phyloP scores from a whole-genome alignment of 2,113 vertebrate genomes.

The Scortum barcoo region DNA sequence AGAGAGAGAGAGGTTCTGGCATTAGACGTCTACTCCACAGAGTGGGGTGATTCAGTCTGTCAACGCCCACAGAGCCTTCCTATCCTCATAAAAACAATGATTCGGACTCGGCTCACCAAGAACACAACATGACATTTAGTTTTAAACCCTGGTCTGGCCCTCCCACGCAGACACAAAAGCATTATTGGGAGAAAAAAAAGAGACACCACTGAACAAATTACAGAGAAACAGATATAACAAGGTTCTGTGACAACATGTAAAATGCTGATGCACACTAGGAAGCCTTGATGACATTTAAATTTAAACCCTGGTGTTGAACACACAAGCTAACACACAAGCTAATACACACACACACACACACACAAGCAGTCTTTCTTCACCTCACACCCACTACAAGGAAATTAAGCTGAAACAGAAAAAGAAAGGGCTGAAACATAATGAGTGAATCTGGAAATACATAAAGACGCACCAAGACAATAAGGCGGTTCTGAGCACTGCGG shows the following conservation, averaged over 20 bases:
- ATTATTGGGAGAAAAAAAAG: conserved; percentile 25
- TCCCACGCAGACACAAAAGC: conserved; percentile 53
- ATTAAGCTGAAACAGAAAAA: conserved; percentile 14
- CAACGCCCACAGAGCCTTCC: conserved; percentile 68
- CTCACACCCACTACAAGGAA: conserved; percentile 33
- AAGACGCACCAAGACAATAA: conserved; percentile 27
- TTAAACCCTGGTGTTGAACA: conserved; percentile 11
- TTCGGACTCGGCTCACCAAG: conserved; percentile 55
- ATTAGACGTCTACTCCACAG: conserved; percentile 45
- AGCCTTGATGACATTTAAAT: conserved; percentile 49
- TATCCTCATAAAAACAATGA: conserved; percentile 70
- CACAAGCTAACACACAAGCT: not conserved
- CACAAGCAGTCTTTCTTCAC: not conserved
- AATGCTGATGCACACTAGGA: conserved; percentile 23
- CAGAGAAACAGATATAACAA: conserved; percentile 38
- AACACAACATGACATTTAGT: conserved; percentile 71
- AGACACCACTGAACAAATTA: conserved; percentile 33
- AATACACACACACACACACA: not conserved
- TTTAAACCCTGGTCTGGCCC: conserved; percentile 51
- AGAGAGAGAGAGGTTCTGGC: conserved; percentile 13
- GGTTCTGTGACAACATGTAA: conserved; percentile 12
- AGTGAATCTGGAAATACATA: conserved; percentile 37
- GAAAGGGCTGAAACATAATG: conserved; percentile 13
- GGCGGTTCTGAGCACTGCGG: conserved; percentile 37
- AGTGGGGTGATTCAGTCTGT: conserved; percentile 62